Evolutionary conservation across 2,888 invertebrate species (phyloP).

Genomic region (Pollenia angustigena): DNA sequence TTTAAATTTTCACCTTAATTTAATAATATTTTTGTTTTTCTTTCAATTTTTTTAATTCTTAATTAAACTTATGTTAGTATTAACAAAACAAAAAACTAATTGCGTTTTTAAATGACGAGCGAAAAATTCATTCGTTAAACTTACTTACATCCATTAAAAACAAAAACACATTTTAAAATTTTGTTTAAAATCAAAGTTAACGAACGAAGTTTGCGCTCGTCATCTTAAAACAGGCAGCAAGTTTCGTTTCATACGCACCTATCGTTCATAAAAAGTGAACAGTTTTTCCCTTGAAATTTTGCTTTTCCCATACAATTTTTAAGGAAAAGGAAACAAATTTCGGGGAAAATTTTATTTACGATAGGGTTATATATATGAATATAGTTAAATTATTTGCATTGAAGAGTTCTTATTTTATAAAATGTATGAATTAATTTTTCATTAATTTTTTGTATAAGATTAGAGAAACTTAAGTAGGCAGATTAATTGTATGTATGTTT

Average conservation of each 20-base stretch:
- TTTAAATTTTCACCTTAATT: background rate
- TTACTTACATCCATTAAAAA: no score
- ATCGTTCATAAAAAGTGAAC: no score
- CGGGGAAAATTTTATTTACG: no score
- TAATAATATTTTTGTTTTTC: slow-evolving; percentile 38
- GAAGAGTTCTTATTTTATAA: slow-evolving; percentile 41
- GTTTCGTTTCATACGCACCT: background rate
- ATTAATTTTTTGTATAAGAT: slow-evolving; percentile 32
- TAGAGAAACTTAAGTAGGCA: slow-evolving; percentile 44
- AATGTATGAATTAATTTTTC: slow-evolving; percentile 8
- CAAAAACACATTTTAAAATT: no score
- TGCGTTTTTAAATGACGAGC: no score
- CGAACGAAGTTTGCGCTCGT: no score
- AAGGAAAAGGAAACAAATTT: background rate
- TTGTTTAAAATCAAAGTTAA: no score
- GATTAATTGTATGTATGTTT: slow-evolving; percentile 37
- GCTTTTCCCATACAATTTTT: no score
- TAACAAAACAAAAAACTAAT: background rate
- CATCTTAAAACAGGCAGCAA: background rate
- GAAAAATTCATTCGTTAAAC: no score
- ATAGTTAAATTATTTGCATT: slow-evolving; percentile 56
- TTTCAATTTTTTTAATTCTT: slow-evolving; percentile 30
- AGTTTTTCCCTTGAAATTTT: no score
- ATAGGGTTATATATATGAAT: background rate
- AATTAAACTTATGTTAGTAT: slow-evolving; percentile 38